These are phyloP conservation scores for Mesoclemmys tuberculata DNA, from an alignment of 2,113 vertebrate genomes.

Conservation along the genomic window DNA sequence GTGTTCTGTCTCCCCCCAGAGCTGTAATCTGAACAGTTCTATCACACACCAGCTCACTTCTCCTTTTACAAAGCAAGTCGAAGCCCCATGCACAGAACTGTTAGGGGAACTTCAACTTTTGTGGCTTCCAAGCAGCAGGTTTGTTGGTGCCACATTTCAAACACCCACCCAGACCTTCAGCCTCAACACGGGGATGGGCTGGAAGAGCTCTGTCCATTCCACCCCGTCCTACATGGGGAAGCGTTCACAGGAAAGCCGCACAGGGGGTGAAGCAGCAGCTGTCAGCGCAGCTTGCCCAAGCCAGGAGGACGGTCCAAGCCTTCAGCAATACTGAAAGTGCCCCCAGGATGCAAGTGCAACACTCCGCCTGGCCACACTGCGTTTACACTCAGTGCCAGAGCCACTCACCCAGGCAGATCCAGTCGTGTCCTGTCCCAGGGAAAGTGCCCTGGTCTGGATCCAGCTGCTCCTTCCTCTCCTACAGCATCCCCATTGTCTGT, in stretches of 20 bases:
- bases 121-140: not conserved
- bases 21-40: not conserved
- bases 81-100: too few relatives aligned
- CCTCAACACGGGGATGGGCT: not conserved
- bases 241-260: not conserved
- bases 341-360: not conserved
- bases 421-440: not conserved
- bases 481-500: not conserved
- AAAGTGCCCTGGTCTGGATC: not conserved
- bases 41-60: not conserved
- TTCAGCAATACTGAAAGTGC: not conserved
- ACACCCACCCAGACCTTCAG: not conserved
- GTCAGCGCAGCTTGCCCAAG: too few relatives aligned
- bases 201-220: not conserved
- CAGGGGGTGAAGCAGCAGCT: not conserved
- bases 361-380: accelerated
- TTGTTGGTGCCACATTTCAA: not conserved
- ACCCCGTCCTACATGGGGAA: not conserved
- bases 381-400: not conserved
- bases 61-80: not conserved
- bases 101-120: not conserved
- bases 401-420: not conserved
- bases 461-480: not conserved
- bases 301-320: not conserved
- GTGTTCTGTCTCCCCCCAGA: not conserved